Conservation (phyloP, 2,113 vertebrate species). For the Rhea americana region DNA sequence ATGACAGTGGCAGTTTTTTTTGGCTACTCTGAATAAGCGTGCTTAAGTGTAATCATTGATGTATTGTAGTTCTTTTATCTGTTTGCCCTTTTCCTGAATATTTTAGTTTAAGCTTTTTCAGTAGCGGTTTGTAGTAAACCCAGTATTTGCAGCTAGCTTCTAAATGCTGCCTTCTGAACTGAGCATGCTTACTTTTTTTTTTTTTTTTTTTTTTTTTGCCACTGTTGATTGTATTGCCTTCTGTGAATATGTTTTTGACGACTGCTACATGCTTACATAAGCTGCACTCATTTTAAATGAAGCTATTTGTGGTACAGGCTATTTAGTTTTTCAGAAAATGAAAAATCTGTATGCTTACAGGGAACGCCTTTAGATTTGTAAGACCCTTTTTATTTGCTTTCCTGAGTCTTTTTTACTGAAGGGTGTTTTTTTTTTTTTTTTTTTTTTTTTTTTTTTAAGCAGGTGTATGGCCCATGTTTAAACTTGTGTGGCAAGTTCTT, state of each 20-base stretch:
- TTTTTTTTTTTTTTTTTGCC: neutral
- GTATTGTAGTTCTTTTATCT: neutral
- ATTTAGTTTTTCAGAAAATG: slow-evolving; percentile 12
- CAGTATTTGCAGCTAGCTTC: neutral
- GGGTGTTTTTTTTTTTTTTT: neutral
- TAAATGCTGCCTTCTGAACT: neutral
- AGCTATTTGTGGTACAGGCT: slow-evolving; percentile 9
- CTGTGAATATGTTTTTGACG: neutral
- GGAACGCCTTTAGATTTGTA: neutral
- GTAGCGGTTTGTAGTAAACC: neutral
- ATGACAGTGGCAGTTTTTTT: neutral
- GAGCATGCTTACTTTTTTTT: neutral
- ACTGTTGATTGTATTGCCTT: neutral
- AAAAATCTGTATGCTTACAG: neutral
- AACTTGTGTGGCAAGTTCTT: neutral
- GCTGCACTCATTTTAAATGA: neutral
- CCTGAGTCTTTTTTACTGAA: neutral
- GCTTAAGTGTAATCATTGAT: neutral
- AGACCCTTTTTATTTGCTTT: neutral
- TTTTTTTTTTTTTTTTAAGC: neutral
- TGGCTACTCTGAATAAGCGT: neutral
- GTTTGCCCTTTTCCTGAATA: neutral
- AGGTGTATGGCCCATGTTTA: neutral
- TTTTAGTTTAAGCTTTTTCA: neutral
- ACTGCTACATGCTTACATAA: neutral